Evolutionary conservation across 2,797 vertebrate genomes (phyloP).

Genomic region (Gallinago nigripennis): DNA sequence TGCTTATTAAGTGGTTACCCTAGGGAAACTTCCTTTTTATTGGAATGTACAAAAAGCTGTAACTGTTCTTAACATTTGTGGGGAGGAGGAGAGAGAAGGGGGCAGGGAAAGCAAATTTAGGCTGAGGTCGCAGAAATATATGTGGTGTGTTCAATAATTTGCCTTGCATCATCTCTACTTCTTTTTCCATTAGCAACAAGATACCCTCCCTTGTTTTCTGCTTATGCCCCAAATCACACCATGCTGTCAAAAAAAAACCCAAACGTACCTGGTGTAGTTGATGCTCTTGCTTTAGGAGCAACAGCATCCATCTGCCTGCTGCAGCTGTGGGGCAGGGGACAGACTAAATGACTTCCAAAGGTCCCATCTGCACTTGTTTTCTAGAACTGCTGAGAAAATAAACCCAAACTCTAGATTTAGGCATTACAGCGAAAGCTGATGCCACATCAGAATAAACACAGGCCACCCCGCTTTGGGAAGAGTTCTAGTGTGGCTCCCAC

Average conservation of each 20-base stretch:
- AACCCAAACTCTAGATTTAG: background rate
- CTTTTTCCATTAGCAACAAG: background rate
- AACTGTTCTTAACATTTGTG: background rate
- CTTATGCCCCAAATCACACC: background rate
- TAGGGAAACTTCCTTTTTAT: background rate
- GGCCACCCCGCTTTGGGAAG: background rate
- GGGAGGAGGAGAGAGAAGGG: background rate
- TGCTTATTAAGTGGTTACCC: conserved; percentile 44
- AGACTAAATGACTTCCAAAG: background rate
- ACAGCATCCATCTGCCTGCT: background rate
- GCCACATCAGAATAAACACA: background rate
- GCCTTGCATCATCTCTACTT: background rate
- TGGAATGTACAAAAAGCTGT: background rate
- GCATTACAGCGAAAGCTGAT: background rate
- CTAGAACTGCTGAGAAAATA: background rate
- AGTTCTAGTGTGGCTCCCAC: background rate
- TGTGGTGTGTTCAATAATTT: background rate
- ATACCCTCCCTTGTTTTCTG: background rate
- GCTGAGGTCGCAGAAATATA: background rate
- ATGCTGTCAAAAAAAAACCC: background rate
- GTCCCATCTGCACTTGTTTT: background rate
- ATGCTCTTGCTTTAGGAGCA: background rate
- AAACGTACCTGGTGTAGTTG: background rate
- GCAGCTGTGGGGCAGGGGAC: background rate
- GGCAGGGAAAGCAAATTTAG: background rate